Evolutionary conservation across 2,113 vertebrate genomes (phyloP), one percentile per base, ranked within the genome.

Genomic region (Helogale parvula): DNA sequence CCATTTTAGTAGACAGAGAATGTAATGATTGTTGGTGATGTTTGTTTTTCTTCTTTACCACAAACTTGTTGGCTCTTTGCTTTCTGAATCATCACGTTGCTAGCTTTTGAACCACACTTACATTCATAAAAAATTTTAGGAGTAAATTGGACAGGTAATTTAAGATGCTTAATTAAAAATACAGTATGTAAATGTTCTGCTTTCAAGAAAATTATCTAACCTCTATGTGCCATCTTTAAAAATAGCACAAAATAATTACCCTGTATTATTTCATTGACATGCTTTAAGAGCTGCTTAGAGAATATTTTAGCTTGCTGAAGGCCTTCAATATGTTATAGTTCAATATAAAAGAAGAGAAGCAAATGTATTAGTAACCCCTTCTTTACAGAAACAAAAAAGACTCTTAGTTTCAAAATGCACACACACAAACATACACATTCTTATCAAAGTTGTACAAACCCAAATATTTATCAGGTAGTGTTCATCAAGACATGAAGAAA

Each of bases 121-220:
- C 87, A 97, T 97, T 97, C 65, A 97, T 72, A 97, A 96, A 97
- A 97, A 97, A 81, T 81, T 90, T 96, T 92, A 96, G 31, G 50
- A 92, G 84, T 95, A 90, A 95, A 90, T 92, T 88, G 9, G 69
- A 81, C 76, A 98, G 84, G 89, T 96, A 97, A 97, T 93, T 97
- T 88, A 97, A 96, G 57, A 92, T 90, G 45, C 74, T 97, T 96
- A 96, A 97, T 97, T 97, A 93, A 97, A 97, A 97, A 95, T 96
- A 84, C 31, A 96, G 27, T 92, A 97, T 93, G 83, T 68, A 97
- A 96, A 95, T 97, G 54, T 76, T 93, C 65, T 94, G 79, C 95
- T 97, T 97, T 98, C 93, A 97, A 89, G 92, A 94, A 94, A 97
- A 97, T 92, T 97, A 63, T 79, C 95, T 97, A 97, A 88, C 71